Base-by-base conservation (phyloP, 1,140 invertebrate genomes). In the Thaumatotibia leucotreta region DNA sequence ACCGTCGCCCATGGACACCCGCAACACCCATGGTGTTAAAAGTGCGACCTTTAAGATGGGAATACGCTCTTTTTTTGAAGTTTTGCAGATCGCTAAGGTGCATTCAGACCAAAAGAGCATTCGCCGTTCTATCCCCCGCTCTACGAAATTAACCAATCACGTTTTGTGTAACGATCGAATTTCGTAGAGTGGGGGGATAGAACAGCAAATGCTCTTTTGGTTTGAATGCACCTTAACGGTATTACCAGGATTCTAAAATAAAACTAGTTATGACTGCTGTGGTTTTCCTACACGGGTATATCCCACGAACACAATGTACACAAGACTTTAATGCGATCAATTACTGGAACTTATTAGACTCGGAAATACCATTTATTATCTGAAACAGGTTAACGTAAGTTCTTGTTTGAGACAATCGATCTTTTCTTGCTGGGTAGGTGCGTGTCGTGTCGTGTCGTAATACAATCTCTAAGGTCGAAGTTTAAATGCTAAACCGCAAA, bases 401-500 rank as follows among this genome's bases (percentile, higher is more conserved):
- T 45, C 35, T 11, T 45, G 35, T 45, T n/a, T n/a, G 33, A 45
- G 35, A 6, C 14, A 17, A 45, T 45, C 17, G 35, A 45, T 49
- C 58, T 29, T 62, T 32, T 52, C 58, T 64, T 52, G 27, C 22
- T 54, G 24, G 58, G 49, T 49, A 58, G n/a, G n/a, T n/a, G n/a
- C n/a, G n/a, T n/a, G n/a, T n/a, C n/a, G n/a, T n/a, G n/a, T n/a
- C 20, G 39, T 70, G 66, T 68, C 66, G 68, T 58, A 68, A 73
- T 61, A 66, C 61, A 65, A 65, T 65, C 68, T 76, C 70, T 73
- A 72, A 73, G 77, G 73, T 75, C 64, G 69, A n/a, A 79, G 74
- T 73, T 74, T 72, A 72, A 73, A 66, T 64, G 65, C 71, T 73
- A 66, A 65, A 64, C 29, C 61, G 2, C 45, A 61, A 58, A 69